A percentile compares a stretch with the other conserved stretches of the same genome.
phyloP scores from a whole-genome alignment of 2,797 vertebrate species.

The Catamblyrhynchus diadema region DNA sequence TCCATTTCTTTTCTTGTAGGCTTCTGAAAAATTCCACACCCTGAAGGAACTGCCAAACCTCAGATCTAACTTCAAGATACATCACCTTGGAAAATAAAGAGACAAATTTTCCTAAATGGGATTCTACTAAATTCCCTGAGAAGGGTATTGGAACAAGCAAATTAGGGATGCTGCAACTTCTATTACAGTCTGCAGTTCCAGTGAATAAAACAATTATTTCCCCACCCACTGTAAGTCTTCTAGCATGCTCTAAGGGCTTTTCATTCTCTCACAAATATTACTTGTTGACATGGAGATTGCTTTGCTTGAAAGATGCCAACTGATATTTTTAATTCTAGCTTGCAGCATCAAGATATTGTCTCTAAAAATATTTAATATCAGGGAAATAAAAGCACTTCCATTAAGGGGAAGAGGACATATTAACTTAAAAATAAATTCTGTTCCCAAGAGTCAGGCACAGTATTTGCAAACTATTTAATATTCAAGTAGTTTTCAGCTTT shows the following conservation, averaged over 20 bases:
- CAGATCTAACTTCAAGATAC: background rate
- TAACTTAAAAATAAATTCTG: background rate
- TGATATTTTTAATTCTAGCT: background rate
- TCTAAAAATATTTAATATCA: background rate
- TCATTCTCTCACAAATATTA: slow-evolving; percentile 1
- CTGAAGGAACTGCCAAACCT: background rate
- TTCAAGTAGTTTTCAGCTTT: background rate
- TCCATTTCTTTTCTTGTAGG: background rate
- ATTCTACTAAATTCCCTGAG: background rate
- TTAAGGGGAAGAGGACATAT: background rate
- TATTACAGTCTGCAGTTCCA: background rate
- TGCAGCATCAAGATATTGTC: background rate
- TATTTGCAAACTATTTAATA: background rate
- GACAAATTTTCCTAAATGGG: background rate
- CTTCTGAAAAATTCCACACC: background rate
- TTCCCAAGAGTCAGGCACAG: background rate
- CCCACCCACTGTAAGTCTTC: background rate
- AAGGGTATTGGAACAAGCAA: background rate
- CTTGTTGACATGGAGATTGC: background rate
- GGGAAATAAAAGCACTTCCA: background rate
- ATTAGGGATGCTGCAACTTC: background rate
- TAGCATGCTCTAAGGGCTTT: background rate
- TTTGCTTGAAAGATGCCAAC: background rate
- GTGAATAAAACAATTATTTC: background rate
- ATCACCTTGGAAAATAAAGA: background rate